Conservation (phyloP, 2,797 vertebrate species). For the Crenuchus spilurus region DNA sequence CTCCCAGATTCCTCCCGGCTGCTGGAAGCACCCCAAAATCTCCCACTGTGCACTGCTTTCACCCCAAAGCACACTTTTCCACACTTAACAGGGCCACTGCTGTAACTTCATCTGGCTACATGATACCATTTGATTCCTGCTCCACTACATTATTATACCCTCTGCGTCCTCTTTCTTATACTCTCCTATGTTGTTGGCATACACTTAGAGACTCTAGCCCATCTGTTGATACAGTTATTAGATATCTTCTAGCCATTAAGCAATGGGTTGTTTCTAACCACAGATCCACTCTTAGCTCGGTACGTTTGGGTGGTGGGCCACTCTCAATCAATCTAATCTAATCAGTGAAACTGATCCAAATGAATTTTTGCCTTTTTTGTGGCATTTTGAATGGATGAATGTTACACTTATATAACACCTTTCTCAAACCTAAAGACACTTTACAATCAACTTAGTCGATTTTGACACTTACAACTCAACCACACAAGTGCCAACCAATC, state of each 20-base stretch:
- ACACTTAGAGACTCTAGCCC: background rate
- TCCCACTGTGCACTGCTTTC: slow-evolving; percentile 5
- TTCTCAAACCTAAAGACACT: too few species aligned
- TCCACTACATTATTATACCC: background rate
- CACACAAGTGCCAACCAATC: too few species aligned
- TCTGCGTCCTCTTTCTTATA: too few species aligned
- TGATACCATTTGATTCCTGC: background rate
- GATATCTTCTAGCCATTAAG: background rate
- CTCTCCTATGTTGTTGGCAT: too few species aligned
- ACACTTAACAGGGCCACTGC: background rate
- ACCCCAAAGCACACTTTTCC: background rate
- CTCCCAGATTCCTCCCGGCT: slow-evolving; percentile 21
- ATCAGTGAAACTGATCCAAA: background rate
- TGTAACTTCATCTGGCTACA: background rate
- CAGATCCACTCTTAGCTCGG: background rate
- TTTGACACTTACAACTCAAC: too few species aligned
- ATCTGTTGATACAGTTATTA: background rate
- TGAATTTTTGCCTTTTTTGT: too few species aligned
- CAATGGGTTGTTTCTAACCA: background rate
- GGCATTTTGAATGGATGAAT: too few species aligned
- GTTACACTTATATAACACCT: too few species aligned
- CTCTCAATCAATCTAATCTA: too few species aligned
- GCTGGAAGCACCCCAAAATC: slow-evolving; percentile 8
- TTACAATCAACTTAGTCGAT: too few species aligned
- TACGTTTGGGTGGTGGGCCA: background rate